A percentile compares a stretch with the other conserved stretches of the same genome.
Evolutionary conservation across 2,797 vertebrate species (phyloP).

Genomic region (Anolis apletophallus): DNA sequence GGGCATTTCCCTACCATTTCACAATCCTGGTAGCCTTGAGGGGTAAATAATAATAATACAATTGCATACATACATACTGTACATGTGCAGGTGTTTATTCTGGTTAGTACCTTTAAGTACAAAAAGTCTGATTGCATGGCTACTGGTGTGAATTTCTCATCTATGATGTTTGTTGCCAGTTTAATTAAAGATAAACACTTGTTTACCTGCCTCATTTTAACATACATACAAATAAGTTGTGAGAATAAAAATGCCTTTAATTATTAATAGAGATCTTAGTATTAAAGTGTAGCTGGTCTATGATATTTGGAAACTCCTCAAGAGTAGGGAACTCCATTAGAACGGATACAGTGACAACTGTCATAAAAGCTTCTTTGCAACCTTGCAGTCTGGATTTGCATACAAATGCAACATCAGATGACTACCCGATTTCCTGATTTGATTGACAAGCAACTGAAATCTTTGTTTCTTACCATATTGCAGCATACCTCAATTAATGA

Average conservation of each 20-base stretch:
- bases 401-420: background rate
- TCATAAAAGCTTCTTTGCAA: background rate
- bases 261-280: background rate
- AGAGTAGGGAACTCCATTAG: background rate
- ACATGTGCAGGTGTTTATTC: background rate
- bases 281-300: background rate
- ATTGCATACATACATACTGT: too few species aligned
- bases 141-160: background rate
- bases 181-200: background rate
- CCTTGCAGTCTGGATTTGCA: background rate
- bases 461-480: background rate
- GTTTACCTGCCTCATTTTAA: background rate
- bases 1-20: background rate
- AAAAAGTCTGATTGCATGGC: background rate
- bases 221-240: background rate
- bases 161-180: background rate
- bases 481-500: too few species aligned
- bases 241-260: background rate
- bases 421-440: background rate
- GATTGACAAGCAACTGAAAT: background rate
- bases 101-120: background rate
- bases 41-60: too few species aligned
- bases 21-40: background rate
- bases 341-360: background rate
- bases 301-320: too few species aligned